Conservation (phyloP, 1,140 invertebrate genomes). For the Aphelenchoides fujianensis region DNA sequence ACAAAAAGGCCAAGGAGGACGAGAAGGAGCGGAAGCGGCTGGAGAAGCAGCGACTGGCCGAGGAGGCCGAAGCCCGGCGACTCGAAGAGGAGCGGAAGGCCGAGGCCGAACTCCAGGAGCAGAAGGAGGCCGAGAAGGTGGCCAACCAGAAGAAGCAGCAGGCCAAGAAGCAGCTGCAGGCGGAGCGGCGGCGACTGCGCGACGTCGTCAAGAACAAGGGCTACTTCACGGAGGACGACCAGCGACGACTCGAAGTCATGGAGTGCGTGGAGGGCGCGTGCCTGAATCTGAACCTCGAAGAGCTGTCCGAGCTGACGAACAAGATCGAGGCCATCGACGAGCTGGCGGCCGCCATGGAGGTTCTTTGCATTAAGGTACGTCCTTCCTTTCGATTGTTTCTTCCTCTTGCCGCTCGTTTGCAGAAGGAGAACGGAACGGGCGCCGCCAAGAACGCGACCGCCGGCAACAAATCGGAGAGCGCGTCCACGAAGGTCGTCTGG, state of each 20-base stretch:
- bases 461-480: not conserved
- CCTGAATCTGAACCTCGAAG: slow-evolving; percentile 31
- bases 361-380: slow-evolving; percentile 21
- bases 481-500: slow-evolving; percentile 27
- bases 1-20: slow-evolving; percentile 73
- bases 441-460: not conserved
- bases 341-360: slow-evolving; percentile 36
- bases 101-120: slow-evolving; percentile 30
- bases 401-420: not conserved
- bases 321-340: slow-evolving; percentile 20
- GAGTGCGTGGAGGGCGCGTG: slow-evolving; percentile 45
- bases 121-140: slow-evolving; percentile 36
- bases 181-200: slow-evolving; percentile 37
- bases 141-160: slow-evolving; percentile 41
- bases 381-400: slow-evolving; percentile 4
- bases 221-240: slow-evolving; percentile 42
- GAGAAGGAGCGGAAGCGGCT: slow-evolving; percentile 63
- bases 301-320: slow-evolving; percentile 32
- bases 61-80: slow-evolving; percentile 28
- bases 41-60: slow-evolving; percentile 63
- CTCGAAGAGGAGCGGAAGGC: slow-evolving; percentile 30
- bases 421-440: not conserved
- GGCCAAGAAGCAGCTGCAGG: slow-evolving; percentile 37
- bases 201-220: slow-evolving; percentile 32
- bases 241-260: slow-evolving; percentile 24